A percentile compares a stretch with the other conserved stretches of the same genome.
phyloP scores from a whole-genome alignment of 2,113 vertebrate species.

The Henicopernis longicauda region DNA sequence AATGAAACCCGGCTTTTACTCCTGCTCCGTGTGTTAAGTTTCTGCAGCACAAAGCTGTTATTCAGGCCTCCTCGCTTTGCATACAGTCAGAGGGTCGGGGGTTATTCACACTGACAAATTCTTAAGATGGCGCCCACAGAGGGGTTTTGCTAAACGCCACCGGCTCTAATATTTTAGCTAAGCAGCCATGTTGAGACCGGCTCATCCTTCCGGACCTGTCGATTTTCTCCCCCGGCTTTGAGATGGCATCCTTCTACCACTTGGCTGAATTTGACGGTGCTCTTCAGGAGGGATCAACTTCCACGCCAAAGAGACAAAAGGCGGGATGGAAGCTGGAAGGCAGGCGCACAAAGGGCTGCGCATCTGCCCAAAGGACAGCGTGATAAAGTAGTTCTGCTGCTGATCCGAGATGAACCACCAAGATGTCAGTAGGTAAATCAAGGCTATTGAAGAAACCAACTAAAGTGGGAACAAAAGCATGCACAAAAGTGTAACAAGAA shows the following conservation, averaged over 20 bases:
- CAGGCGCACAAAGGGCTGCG: not conserved
- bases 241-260: conserved; percentile 66
- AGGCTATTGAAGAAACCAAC: not conserved
- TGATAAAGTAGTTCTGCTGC: not conserved
- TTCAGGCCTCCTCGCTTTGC: conserved; percentile 75
- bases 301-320: conserved; percentile 65
- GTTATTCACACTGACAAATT: conserved; percentile 82
- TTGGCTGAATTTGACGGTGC: conserved; percentile 68
- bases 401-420: not conserved
- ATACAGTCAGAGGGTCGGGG: conserved; percentile 82
- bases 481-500: not conserved
- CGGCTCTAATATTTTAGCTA: conserved; percentile 70
- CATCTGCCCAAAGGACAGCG: conserved; percentile 7
- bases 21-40: conserved; percentile 31
- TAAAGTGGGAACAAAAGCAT: not conserved
- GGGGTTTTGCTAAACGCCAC: conserved; percentile 68
- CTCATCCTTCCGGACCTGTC: conserved; percentile 4
- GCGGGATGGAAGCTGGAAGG: conserved; percentile 42
- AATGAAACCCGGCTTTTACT: conserved; percentile 66
- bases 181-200: conserved; percentile 46
- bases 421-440: not conserved
- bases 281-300: conserved; percentile 74
- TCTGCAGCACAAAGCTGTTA: conserved; percentile 71
- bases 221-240: conserved; percentile 58
- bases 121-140: conserved; percentile 71